Evolutionary conservation across 2,113 vertebrate species (phyloP).

Genomic region (Hirundichthys speculiger): DNA sequence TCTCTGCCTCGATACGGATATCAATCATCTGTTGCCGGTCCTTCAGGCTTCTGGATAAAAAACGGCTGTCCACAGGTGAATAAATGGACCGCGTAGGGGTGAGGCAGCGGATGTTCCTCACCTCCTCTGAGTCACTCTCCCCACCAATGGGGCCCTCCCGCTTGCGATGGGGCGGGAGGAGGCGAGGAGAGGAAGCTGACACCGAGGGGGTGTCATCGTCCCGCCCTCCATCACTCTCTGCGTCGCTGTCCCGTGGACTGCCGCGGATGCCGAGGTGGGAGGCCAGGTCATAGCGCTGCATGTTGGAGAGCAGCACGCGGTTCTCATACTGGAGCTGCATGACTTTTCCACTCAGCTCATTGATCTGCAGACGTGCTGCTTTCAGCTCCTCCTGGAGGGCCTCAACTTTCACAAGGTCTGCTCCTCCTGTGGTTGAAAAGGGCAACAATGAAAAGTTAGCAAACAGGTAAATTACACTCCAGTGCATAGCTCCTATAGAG

Average conservation of each 20-base stretch:
- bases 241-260: constrained; percentile 95
- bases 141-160: constrained; percentile 95
- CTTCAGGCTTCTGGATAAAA: constrained; percentile 91
- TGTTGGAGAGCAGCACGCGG: constrained; percentile 96
- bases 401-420: constrained; percentile 88
- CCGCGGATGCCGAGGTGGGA: constrained; percentile 93
- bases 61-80: constrained; percentile 85
- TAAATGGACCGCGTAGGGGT: constrained; percentile 94
- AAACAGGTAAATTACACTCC: constrained; percentile 46
- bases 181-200: constrained; percentile 69
- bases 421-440: constrained; percentile 54
- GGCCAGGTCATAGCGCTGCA: constrained; percentile 98
- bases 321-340: constrained; percentile 99
- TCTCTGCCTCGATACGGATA: constrained; percentile 95
- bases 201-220: constrained; percentile 85
- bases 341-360: constrained; percentile 97
- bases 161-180: constrained; percentile 94
- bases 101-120: constrained; percentile 94
- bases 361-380: constrained; percentile 93
- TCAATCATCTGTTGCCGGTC: constrained; percentile 98
- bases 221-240: constrained; percentile 91
- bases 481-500: not conserved
- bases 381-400: constrained; percentile 95
- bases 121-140: constrained; percentile 96
- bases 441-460: constrained; percentile 3